phyloP scores from a whole-genome alignment of 92 coral and sea anemone species.

The Meandrina meandrites region DNA sequence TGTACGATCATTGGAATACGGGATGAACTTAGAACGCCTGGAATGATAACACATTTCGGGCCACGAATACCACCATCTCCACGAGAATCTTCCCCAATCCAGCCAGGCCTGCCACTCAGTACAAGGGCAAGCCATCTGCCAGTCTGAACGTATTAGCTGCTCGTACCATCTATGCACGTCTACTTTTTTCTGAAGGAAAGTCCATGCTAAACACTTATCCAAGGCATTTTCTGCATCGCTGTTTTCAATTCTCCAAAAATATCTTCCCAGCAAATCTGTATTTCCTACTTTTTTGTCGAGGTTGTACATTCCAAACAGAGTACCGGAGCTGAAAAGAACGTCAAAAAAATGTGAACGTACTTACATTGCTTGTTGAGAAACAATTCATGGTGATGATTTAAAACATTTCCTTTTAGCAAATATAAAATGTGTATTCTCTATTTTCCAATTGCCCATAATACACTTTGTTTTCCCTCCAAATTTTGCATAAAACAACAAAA shows the following conservation, averaged over 20 bases:
- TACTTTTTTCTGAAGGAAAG: not conserved
- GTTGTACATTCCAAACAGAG: constrained; percentile 18
- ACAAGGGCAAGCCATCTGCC: constrained; percentile 56
- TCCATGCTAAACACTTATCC: constrained; percentile 42
- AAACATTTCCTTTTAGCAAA: too few relatives aligned
- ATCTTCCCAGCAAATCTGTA: constrained; percentile 22
- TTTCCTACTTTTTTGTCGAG: constrained; percentile 25
- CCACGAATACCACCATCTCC: constrained; percentile 7
- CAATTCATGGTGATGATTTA: too few relatives aligned
- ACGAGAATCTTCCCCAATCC: constrained; percentile 40
- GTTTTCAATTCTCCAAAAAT: constrained; percentile 34
- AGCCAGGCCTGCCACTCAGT: constrained; percentile 44
- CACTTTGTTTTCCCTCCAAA: too few relatives aligned
- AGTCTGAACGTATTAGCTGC: not conserved
- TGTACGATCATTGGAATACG: too few relatives aligned
- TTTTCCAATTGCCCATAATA: too few relatives aligned
- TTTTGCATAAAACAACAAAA: too few relatives aligned
- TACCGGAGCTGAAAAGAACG: not conserved
- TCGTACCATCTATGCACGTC: not conserved
- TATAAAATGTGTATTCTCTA: too few relatives aligned
- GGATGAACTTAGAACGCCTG: not conserved
- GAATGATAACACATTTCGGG: constrained; percentile 1
- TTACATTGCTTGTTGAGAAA: too few relatives aligned
- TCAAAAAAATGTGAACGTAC: too few relatives aligned
- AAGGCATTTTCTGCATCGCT: constrained; percentile 4